phyloP scores from a whole-genome alignment of 2,797 vertebrate genomes.

The Mionectes olivaceus region DNA sequence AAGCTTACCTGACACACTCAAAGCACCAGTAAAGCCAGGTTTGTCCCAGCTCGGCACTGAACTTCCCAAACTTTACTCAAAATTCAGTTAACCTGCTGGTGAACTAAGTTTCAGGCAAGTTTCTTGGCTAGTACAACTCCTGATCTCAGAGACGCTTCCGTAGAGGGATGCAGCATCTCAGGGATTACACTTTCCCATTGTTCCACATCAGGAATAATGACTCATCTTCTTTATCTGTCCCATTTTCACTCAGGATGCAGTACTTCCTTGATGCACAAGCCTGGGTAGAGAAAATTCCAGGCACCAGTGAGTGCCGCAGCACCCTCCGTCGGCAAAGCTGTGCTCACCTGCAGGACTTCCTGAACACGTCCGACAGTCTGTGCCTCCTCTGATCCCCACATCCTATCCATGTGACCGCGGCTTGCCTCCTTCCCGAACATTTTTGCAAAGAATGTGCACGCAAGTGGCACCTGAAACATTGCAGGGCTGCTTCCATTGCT shows the following conservation, averaged over 20 bases:
- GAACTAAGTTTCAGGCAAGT: background rate
- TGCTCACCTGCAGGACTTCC: constrained; percentile 58
- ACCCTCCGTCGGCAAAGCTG: constrained; percentile 62
- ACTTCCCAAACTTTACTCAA: background rate
- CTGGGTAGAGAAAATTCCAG: constrained; percentile 78
- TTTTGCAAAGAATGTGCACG: background rate
- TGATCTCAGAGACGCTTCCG: background rate
- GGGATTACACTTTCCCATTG: accelerated
- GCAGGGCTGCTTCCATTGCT: background rate
- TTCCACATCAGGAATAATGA: background rate
- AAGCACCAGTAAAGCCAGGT: background rate
- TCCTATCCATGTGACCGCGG: accelerated
- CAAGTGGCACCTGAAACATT: background rate
- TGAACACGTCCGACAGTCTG: background rate
- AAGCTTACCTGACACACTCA: background rate
- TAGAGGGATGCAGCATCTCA: background rate
- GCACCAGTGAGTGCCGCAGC: constrained; percentile 11
- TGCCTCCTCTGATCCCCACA: background rate
- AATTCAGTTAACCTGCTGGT: background rate
- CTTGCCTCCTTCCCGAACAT: background rate
- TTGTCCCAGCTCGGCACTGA: background rate
- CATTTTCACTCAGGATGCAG: constrained; percentile 52
- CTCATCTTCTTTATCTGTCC: background rate
- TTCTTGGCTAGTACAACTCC: background rate
- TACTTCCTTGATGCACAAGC: constrained; percentile 72